These are phyloP conservation scores for Entomyzon cyanotis DNA, from an alignment of 2,113 vertebrate species.

Conservation along the genomic window DNA sequence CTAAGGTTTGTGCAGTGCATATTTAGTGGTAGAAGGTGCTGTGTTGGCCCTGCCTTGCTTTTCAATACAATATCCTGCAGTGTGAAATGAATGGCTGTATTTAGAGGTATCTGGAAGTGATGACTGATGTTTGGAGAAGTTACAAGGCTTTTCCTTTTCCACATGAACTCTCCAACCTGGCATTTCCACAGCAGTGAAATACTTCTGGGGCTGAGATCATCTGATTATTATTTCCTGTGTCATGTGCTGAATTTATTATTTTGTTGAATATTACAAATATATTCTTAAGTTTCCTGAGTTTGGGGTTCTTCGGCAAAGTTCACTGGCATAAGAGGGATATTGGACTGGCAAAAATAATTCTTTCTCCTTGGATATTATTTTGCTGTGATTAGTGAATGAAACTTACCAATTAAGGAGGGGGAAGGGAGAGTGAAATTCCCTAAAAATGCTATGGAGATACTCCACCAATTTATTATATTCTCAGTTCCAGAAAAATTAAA, in stretches of 20 bases:
- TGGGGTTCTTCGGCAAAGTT: slow-evolving; percentile 1
- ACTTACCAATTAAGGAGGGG: not conserved
- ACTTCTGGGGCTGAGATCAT: slow-evolving; percentile 70
- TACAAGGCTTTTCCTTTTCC: slow-evolving; percentile 73
- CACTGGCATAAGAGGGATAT: not conserved
- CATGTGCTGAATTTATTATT: slow-evolving; percentile 69
- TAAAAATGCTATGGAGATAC: not conserved
- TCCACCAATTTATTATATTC: not conserved
- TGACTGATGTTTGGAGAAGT: slow-evolving; percentile 71
- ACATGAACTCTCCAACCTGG: slow-evolving; percentile 73
- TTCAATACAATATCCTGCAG: slow-evolving; percentile 71
- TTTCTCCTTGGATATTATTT: not conserved
- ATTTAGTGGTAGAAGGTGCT: slow-evolving; percentile 63
- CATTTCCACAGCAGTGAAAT: slow-evolving; percentile 65
- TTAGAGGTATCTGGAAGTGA: slow-evolving; percentile 74
- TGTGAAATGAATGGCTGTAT: slow-evolving; percentile 69
- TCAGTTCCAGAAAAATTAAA: not conserved
- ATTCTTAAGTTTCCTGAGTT: slow-evolving; percentile 34
- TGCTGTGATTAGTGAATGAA: slow-evolving; percentile 11
- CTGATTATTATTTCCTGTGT: slow-evolving; percentile 74
- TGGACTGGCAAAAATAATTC: slow-evolving; percentile 7
- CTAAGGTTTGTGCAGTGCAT: slow-evolving; percentile 58
- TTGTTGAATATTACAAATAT: slow-evolving; percentile 52
- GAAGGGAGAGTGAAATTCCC: not conserved
- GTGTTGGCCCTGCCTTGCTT: slow-evolving; percentile 60